Conservation (phyloP, 1,140 invertebrate species). For the Archegozetes longisetosus region DNA sequence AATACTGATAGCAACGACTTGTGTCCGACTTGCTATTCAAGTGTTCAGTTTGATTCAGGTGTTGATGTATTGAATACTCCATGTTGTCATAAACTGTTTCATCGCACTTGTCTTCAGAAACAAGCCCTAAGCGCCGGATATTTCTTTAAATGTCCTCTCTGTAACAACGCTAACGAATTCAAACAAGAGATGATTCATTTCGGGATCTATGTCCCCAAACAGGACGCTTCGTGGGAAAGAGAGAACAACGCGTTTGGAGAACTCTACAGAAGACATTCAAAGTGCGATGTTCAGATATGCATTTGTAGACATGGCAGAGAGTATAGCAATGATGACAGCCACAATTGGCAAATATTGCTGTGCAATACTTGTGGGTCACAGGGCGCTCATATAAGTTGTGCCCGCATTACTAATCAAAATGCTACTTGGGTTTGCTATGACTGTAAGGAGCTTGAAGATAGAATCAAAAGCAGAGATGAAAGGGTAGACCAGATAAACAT, state of each 20-base stretch:
- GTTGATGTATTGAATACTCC: conserved; percentile 37
- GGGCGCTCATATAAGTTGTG: background rate
- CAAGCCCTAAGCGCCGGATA: conserved; percentile 45
- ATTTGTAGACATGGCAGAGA: background rate
- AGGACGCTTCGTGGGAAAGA: conserved; percentile 51
- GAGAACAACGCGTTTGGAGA: conserved; percentile 46
- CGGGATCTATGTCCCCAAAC: conserved; percentile 46
- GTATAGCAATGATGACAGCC: background rate
- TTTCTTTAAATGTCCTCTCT: conserved; percentile 50
- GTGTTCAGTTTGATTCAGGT: conserved; percentile 29
- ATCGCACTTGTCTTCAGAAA: conserved; percentile 30
- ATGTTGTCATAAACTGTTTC: conserved; percentile 35
- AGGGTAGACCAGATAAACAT: no score
- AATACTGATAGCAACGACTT: conserved; percentile 21
- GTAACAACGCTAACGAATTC: conserved; percentile 44
- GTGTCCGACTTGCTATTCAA: conserved; percentile 42
- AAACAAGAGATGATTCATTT: conserved; percentile 39
- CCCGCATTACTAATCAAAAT: background rate
- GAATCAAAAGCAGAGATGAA: no score
- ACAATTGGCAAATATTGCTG: background rate
- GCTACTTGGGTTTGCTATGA: background rate
- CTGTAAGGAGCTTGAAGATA: no score
- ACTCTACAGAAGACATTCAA: conserved; percentile 37
- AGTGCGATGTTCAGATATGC: conserved; percentile 34
- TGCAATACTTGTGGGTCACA: background rate